Evolutionary conservation across 1,140 invertebrate genomes (phyloP), one percentile per base, ranked within the genome.

Genomic region (Procambarus virginalis): DNA sequence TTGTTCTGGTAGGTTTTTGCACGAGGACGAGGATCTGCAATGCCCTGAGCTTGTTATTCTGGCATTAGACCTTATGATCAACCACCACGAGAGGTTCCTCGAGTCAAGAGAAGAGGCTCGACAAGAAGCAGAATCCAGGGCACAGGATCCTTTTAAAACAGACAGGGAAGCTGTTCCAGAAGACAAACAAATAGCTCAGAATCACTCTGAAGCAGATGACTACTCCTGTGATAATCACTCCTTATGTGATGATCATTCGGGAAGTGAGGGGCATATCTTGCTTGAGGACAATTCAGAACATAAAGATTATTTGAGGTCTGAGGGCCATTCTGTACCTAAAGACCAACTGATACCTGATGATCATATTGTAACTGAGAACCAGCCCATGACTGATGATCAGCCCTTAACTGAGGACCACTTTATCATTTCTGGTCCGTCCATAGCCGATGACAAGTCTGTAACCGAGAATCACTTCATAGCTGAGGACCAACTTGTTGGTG

Each of bases 21-120:
- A 64, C 20, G 79, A 84, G 17, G 88, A 89, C 4, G 88, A 89
- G n/a, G 82, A 89, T 48, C 22, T 89, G 8, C 68, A 89, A 58
- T 89, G 88, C 20, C 88, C 88, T 14, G 88, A 89, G 80, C 81
- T 89, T 49, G 88, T 89, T 9, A 58, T 89, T 8, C 73, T 89
- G 73, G 88, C 88, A 20, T 45, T 89, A n/a, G 88, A 89, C 76
- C 60, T 89, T 1, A 89, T 89, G 58, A 89, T 89, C 46, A 89
- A 84, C 64, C 88, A 89, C 75, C 88, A 89, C 49, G 88, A 84
- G 55, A 89, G 76, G 82, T 89, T 77, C 58, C 81, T 89, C 9
- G 88, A 89, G 60, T 80, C 88, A 9, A 73, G 46, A 20, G 88
- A 89, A 58, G 88, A 89, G 51, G 88, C 51, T 2, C 17, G 34